Evolutionary conservation across 2,888 invertebrate species (phyloP).

Genomic region (Meta bourneti): DNA sequence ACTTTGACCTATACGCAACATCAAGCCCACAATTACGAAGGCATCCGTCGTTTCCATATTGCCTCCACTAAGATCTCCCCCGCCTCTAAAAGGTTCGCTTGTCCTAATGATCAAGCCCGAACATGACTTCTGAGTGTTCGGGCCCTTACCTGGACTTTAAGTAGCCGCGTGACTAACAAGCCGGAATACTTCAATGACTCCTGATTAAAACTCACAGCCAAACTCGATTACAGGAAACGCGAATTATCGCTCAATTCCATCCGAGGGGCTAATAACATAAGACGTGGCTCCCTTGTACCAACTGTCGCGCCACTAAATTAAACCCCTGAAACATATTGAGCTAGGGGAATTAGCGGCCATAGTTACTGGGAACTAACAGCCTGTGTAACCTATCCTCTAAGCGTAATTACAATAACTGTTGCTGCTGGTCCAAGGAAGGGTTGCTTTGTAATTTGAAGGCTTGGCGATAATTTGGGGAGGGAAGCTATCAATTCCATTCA

Average conservation of each 20-base stretch:
- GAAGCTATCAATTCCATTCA: neutral
- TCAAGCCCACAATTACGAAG: neutral
- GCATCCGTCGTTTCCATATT: neutral
- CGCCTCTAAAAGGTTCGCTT: neutral
- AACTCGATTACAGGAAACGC: constrained; percentile 57
- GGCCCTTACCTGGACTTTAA: constrained; percentile 9
- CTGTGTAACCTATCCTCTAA: constrained; percentile 58
- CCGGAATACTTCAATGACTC: constrained; percentile 59
- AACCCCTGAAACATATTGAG: constrained; percentile 63
- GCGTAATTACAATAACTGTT: constrained; percentile 71
- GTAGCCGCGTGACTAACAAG: constrained; percentile 21
- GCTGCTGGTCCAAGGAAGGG: neutral
- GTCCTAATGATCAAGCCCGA: constrained; percentile 27
- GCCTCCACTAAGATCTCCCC: neutral
- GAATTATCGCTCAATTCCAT: constrained; percentile 51
- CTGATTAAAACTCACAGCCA: constrained; percentile 62
- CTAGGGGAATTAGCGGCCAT: constrained; percentile 58
- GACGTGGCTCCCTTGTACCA: constrained; percentile 45
- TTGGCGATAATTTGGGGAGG: neutral
- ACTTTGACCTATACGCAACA: neutral
- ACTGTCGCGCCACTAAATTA: constrained; percentile 64
- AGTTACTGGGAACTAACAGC: constrained; percentile 58
- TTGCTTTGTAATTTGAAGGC: neutral
- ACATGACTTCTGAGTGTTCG: constrained; percentile 1
- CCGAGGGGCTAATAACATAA: constrained; percentile 57